Conservation (phyloP, 1,140 invertebrate genomes). For the Kradibia gibbosae region DNA sequence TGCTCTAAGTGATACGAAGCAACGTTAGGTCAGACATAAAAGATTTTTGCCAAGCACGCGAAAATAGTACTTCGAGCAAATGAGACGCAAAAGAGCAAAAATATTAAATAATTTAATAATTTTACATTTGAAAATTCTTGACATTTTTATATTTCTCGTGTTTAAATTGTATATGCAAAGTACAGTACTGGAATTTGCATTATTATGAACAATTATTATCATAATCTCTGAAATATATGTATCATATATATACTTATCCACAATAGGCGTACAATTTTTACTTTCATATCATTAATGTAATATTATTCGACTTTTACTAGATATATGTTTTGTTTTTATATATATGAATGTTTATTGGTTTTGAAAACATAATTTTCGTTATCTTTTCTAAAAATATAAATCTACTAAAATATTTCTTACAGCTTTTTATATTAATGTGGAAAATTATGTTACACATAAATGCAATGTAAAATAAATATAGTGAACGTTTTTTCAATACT, state of each 20-base stretch:
- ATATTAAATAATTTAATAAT: conserved; percentile 6
- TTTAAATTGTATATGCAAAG: not conserved
- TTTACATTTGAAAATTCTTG: not conserved
- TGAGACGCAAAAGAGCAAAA: conserved; percentile 3
- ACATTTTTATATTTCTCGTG: not conserved
- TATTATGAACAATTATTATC: not conserved
- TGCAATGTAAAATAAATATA: too few relatives aligned
- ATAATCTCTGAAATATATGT: not conserved
- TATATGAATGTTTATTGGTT: too few relatives aligned
- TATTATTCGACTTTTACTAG: too few relatives aligned
- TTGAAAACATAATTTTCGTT: not conserved
- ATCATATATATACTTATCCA: too few relatives aligned
- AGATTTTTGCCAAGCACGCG: conserved; percentile 33
- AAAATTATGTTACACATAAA: too few relatives aligned
- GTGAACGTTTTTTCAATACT: too few relatives aligned
- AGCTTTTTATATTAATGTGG: too few relatives aligned
- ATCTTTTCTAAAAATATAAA: too few relatives aligned
- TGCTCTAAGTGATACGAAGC: conserved; percentile 16
- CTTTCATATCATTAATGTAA: too few relatives aligned
- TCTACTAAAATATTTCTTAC: too few relatives aligned
- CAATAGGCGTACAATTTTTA: too few relatives aligned
- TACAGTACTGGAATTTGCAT: not conserved
- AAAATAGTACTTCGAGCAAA: not conserved
- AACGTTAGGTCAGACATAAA: conserved; percentile 18
- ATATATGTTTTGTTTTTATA: too few relatives aligned